Base-by-base conservation (phyloP, 2,888 invertebrate species). In the Stenurella melanura region DNA sequence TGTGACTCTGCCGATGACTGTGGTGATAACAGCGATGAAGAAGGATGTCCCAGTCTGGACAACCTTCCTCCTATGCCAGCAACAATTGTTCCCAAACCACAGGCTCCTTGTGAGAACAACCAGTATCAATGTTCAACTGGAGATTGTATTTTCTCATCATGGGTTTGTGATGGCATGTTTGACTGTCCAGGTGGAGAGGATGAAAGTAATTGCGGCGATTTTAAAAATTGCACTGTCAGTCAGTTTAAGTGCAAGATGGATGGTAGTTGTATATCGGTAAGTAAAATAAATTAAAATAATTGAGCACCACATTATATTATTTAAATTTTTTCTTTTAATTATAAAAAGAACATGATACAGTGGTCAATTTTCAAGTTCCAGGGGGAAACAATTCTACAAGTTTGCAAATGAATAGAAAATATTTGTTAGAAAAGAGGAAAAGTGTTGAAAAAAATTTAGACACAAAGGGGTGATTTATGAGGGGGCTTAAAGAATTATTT, bases 1-100 rank as follows among this genome's bases (percentile, higher is more conserved):
- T 96, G 96, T 85, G 96, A 96, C 85, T 92, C 90, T 30, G 93
- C 94, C 0, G 92, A 94, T 82, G 96, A 96, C 84, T 96, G 96
- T 81, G 93, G 93, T 0, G 95, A 96, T 81, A 91, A 91, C 57
- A 93, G 94, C 0, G 96, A 96, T 85, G 96, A 96, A 86, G 80
- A 92, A 0, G 94, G 94, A 34, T 83, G 85, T 78, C 60, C 75
- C 34, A 79, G 63, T 19, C 74, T 19, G 60, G 79, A 19, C 54
- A 83, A 30, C 57, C 74, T 72, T 9, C 19, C 71, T 12, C 15
- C 54, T 7, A 57, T 66, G 1, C 58, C 70, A 18, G 5, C 34
- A 15, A n/a, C 75, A 56, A 83, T 9, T 1, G 70, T 73, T 12
- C 21, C 72, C 21, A 75, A 19, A 57, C 57, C 63, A 17, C 67